Conservation (phyloP, 2,113 vertebrate species). For the Colossoma macropomum region DNA sequence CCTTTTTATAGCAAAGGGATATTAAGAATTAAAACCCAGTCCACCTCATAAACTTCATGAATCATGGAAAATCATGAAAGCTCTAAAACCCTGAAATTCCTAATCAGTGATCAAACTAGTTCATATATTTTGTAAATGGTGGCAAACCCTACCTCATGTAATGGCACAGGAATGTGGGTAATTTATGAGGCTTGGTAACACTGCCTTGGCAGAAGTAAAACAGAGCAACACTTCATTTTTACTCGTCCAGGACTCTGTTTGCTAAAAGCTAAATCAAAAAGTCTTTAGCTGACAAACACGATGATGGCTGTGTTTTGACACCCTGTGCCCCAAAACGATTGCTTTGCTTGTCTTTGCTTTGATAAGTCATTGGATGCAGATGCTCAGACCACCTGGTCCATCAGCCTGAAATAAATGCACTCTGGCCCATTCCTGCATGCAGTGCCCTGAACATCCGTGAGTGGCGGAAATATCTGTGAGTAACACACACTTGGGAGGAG, state of each 20-base stretch:
- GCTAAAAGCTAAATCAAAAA: slow-evolving; percentile 39
- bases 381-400: background rate
- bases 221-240: background rate
- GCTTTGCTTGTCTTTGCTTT: slow-evolving; percentile 41
- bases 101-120: slow-evolving; percentile 45
- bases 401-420: slow-evolving; percentile 24
- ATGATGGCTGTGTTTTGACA: slow-evolving; percentile 36
- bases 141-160: slow-evolving; percentile 16
- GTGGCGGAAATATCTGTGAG: slow-evolving; percentile 23
- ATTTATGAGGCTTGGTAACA: slow-evolving; percentile 39
- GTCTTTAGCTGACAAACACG: slow-evolving; percentile 40
- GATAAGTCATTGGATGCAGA: slow-evolving; percentile 42
- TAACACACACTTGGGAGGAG: slow-evolving; percentile 27
- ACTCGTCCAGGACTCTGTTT: no score
- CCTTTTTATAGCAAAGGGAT: slow-evolving; percentile 23
- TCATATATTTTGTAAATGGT: slow-evolving; percentile 40
- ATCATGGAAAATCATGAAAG: slow-evolving; percentile 38
- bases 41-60: slow-evolving; percentile 38
- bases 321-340: slow-evolving; percentile 10
- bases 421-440: background rate
- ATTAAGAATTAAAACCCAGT: slow-evolving; percentile 5
- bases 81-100: slow-evolving; percentile 14
- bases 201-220: slow-evolving; percentile 24
- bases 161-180: slow-evolving; percentile 8
- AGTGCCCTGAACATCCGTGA: slow-evolving; percentile 16